Percentiles rank a stretch among this genome's conserved stretches.
These are phyloP conservation scores for Coregonus clupeaformis DNA, from an alignment of 2,113 vertebrate genomes.

Conservation along the genomic window DNA sequence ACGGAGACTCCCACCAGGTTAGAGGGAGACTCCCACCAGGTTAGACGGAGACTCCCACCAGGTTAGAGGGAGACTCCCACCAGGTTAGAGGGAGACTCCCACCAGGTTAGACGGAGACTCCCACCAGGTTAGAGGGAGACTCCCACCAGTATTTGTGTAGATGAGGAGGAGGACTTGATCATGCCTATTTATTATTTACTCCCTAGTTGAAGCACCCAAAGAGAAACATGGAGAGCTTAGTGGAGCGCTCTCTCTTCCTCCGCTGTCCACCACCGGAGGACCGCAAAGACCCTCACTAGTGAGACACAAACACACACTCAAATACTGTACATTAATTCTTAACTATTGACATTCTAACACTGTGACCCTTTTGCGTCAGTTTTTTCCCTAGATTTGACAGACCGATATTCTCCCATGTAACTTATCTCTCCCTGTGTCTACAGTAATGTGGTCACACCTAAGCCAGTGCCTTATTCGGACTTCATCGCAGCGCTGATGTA, in stretches of 20 bases:
- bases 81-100: no score
- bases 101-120: no score
- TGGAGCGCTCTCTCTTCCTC: conserved; percentile 4
- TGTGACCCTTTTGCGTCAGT: no score
- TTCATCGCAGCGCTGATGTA: neutral
- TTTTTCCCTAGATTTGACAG: no score
- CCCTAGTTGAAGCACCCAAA: conserved; percentile 6
- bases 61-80: no score
- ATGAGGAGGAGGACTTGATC: neutral
- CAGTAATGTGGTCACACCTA: conserved; percentile 15
- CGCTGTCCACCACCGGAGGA: conserved; percentile 6
- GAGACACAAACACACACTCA: neutral
- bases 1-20: conserved; percentile 10
- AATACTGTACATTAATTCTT: neutral
- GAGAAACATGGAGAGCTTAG: neutral
- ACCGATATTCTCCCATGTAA: no score
- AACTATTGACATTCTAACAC: no score
- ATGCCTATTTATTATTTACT: neutral
- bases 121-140: neutral
- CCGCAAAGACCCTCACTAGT: conserved; percentile 9
- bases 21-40: no score
- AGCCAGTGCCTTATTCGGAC: neutral
- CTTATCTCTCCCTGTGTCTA: neutral
- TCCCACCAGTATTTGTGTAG: neutral
- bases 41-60: no score